phyloP scores from a whole-genome alignment of 2,113 vertebrate genomes.

The Polypterus senegalus region DNA sequence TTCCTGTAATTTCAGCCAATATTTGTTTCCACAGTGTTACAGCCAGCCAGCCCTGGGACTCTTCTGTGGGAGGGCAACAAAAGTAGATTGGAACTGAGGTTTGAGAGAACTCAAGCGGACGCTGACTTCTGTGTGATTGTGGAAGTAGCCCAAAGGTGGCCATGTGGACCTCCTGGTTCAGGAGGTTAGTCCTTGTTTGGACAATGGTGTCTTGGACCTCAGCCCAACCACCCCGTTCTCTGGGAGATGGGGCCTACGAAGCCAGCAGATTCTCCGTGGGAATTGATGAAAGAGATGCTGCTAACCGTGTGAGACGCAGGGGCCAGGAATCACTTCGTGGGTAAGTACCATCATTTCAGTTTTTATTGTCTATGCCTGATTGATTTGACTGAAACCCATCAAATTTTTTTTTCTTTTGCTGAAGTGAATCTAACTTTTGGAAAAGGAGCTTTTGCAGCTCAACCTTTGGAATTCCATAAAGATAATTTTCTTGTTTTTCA shows the following conservation, averaged over 20 bases:
- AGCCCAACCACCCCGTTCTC: conserved; percentile 32
- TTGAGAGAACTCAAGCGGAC: conserved; percentile 2
- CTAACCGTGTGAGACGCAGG: conserved; percentile 58
- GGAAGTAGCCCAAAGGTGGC: conserved; percentile 29
- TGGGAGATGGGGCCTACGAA: conserved; percentile 51
- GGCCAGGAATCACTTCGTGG: conserved; percentile 73
- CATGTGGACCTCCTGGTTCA: conserved; percentile 55
- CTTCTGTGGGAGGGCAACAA: conserved; percentile 24
- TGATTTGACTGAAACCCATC: no score
- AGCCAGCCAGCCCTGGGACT: conserved; percentile 6
- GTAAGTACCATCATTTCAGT: conserved; percentile 38
- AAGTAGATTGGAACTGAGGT: conserved; percentile 12
- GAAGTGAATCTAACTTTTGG: no score
- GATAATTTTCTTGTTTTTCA: no score
- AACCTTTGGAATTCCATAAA: no score
- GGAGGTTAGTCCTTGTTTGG: conserved; percentile 69
- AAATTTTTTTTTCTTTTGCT: no score
- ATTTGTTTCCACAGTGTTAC: not conserved
- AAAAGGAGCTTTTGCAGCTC: no score
- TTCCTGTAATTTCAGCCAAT: no score
- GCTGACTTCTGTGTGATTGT: conserved; percentile 10
- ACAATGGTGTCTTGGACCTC: conserved; percentile 36
- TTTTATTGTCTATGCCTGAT: no score
- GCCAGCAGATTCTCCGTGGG: conserved; percentile 49
- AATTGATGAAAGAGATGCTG: conserved; percentile 50